These are phyloP conservation scores for Aphidius ervi DNA, from an alignment of 1,140 invertebrate genomes.

Conservation along the genomic window DNA sequence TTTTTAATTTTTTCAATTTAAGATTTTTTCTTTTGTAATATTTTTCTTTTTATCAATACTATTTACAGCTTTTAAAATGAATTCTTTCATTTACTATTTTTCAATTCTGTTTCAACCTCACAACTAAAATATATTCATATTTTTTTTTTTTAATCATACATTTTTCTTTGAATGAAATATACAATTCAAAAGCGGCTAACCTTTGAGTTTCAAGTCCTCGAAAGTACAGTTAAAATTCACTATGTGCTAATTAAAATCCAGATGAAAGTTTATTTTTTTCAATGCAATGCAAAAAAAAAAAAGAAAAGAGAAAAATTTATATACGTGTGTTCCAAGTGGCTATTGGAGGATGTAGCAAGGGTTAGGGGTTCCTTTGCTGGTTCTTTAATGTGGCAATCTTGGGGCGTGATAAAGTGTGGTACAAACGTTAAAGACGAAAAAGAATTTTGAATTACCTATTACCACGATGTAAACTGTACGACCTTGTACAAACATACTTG, in stretches of 20 bases:
- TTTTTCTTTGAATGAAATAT: not conserved
- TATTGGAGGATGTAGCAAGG: not conserved
- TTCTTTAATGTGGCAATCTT: conserved; percentile 54
- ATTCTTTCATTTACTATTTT: too few species aligned
- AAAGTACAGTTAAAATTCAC: too few species aligned
- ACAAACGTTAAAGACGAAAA: conserved; percentile 48
- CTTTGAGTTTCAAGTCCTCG: too few species aligned
- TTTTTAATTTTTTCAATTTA: too few species aligned
- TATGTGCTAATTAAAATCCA: conserved; percentile 16
- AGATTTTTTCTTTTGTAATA: too few species aligned
- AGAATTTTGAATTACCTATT: conserved; percentile 42
- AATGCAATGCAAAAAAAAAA: conserved; percentile 6
- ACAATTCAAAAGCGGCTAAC: too few species aligned
- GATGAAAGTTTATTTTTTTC: conserved; percentile 7
- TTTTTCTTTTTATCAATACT: too few species aligned
- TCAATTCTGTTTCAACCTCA: too few species aligned
- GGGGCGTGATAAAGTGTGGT: conserved; percentile 52
- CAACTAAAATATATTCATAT: too few species aligned
- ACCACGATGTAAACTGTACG: conserved; percentile 28
- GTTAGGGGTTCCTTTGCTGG: conserved; percentile 43
- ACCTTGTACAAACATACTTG: conserved; percentile 45
- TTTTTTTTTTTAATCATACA: not conserved
- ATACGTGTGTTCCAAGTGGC: conserved; percentile 1
- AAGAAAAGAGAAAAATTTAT: not conserved
- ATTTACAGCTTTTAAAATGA: too few species aligned